A percentile compares a stretch with the other conserved stretches of the same genome.
These are phyloP conservation scores for Manis pentadactyla DNA, from an alignment of 2,797 vertebrate genomes.

Conservation along the genomic window DNA sequence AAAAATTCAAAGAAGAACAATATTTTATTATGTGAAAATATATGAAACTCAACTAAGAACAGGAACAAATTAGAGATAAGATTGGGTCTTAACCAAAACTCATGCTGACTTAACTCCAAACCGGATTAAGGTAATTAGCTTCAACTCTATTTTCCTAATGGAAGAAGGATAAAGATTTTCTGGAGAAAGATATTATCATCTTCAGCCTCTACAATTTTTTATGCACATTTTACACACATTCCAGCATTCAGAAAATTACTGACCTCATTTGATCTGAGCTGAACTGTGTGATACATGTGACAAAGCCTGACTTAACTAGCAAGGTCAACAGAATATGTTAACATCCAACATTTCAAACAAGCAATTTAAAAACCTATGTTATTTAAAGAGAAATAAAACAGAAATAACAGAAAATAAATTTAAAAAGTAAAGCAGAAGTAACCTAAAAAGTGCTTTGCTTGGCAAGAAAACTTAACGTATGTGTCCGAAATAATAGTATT, in stretches of 20 bases:
- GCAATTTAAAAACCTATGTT: background rate
- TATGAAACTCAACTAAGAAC: background rate
- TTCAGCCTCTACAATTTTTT: background rate
- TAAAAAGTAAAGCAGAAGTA: slow-evolving; percentile 33
- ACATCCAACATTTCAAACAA: background rate
- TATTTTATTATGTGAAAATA: background rate
- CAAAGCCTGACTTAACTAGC: background rate
- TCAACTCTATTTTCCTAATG: background rate
- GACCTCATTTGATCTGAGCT: background rate
- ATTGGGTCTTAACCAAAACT: background rate
- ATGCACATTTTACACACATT: background rate
- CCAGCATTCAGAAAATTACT: background rate
- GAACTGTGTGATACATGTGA: background rate
- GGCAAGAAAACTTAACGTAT: slow-evolving; percentile 29
- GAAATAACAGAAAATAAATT: background rate
- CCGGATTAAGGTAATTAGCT: background rate
- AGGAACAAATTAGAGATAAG: background rate
- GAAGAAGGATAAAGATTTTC: background rate
- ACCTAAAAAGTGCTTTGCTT: slow-evolving; percentile 15
- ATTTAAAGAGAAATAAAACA: slow-evolving; percentile 46
- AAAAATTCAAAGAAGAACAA: background rate
- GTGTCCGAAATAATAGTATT: background rate
- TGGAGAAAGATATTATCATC: background rate
- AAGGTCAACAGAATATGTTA: background rate
- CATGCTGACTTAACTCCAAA: background rate